Percentiles rank a stretch among this genome's conserved stretches.
These are phyloP conservation scores for Sciurus vulgaris DNA, from an alignment of 2,797 vertebrate genomes.

Conservation along the genomic window DNA sequence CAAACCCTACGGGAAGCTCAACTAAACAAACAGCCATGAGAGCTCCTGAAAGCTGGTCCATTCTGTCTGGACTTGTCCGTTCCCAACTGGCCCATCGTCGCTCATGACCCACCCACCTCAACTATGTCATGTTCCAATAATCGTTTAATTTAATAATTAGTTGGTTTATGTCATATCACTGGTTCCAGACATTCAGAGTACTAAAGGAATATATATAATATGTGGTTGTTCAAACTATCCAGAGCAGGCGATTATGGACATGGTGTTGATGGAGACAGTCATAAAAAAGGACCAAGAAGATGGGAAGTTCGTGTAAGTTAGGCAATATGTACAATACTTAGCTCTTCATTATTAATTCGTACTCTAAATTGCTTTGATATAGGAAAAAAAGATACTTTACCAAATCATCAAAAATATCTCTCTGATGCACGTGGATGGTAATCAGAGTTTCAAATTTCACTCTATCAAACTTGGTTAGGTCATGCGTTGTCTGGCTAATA, in stretches of 20 bases:
- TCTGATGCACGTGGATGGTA: slow-evolving; percentile 91
- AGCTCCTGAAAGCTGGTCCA: background rate
- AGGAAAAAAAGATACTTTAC: slow-evolving; percentile 83
- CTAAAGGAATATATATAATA: background rate
- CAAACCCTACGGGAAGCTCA: background rate
- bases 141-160: background rate
- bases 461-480: slow-evolving; percentile 89
- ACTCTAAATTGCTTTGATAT: background rate
- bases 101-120: background rate
- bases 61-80: background rate
- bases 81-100: background rate
- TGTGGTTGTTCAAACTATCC: background rate
- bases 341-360: background rate
- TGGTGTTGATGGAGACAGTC: background rate
- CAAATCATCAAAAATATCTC: slow-evolving; percentile 91
- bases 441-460: slow-evolving; percentile 90
- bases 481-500: slow-evolving; percentile 89
- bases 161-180: background rate
- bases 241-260: background rate
- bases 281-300: background rate
- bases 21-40: background rate
- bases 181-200: slow-evolving; percentile 11
- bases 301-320: background rate
- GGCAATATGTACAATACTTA: background rate
- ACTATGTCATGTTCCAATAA: background rate